Conservation (phyloP, 2,888 invertebrate genomes). For the Andrena dorsata region DNA sequence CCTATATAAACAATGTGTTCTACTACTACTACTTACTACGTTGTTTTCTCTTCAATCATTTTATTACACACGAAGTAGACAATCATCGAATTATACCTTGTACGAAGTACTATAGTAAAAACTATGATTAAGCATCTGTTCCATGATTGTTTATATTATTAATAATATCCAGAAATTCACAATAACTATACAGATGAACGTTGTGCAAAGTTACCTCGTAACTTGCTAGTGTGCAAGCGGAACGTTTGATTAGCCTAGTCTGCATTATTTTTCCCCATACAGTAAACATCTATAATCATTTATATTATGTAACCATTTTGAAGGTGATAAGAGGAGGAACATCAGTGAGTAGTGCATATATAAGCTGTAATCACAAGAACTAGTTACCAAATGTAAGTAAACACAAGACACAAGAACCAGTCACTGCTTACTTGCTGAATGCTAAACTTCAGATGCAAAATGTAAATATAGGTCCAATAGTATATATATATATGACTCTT, state of each 20-base stretch:
- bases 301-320: not conserved
- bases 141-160: constrained; percentile 2
- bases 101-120: not conserved
- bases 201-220: constrained; percentile 73
- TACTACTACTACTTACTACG: not conserved
- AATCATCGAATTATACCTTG: constrained; percentile 10
- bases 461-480: no score
- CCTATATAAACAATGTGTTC: constrained; percentile 6
- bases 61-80: not conserved
- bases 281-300: constrained; percentile 68
- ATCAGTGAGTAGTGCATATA: not conserved
- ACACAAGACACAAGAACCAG: no score
- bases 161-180: not conserved
- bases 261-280: constrained; percentile 70
- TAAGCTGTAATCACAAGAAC: no score
- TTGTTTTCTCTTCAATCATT: not conserved
- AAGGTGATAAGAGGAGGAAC: not conserved
- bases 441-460: no score
- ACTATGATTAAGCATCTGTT: constrained; percentile 4
- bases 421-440: no score
- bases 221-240: constrained; percentile 33
- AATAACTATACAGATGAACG: not conserved
- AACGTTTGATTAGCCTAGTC: constrained; percentile 47
- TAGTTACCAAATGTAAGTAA: no score
- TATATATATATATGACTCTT: no score